Evolutionary conservation across 2,888 invertebrate species (phyloP), one percentile per base, ranked within the genome.

Genomic region (Flexamia atlantica): DNA sequence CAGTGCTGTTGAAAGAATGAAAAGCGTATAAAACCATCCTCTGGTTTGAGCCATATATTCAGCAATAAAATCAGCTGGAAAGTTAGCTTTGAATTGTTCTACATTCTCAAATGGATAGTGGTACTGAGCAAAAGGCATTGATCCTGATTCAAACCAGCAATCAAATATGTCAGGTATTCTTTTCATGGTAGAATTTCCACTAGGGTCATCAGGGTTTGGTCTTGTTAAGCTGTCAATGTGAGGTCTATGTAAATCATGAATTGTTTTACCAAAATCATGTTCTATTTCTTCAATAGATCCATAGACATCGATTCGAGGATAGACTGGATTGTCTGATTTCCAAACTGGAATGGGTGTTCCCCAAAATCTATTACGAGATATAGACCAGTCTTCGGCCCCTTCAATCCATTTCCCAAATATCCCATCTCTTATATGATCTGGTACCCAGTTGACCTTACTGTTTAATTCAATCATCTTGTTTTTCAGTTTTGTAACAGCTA

Each of bases 71-170:
- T 94, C 93, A 10, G 93, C 94, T 9, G 94, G 94, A 60, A 53
- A 57, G 46, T 80, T 80, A 17, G 46, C 3, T 89, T 94, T 94
- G 30, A 82, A 82, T 14, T 4, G 25, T 0, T 46, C 68, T 42
- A 68, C 32, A 70, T 82, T 82, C 60, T 82, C 82, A 82, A 82
- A 82, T 0, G 99, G 99, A 90, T 97, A 99, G 90, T 98, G 98
- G 88, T 94, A 93, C 89, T 98, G 98, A 0, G 98, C 99, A 89
- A 98, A 99, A 0, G 99, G 99, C 99, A 99, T 99, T 25, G 98
- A 97, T 3, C 99, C 99, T 0, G 98, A 98, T 90, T 99, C 99
- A 91, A 99, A 99, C 99, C 99, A 99, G 90, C 99, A 99, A 90
- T 99, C 99, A 90, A 99, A 99, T 0, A 99, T 99, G 90, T 99